Conservation (phyloP, 2,113 vertebrate species). For the Myrmecophaga tridactyla region DNA sequence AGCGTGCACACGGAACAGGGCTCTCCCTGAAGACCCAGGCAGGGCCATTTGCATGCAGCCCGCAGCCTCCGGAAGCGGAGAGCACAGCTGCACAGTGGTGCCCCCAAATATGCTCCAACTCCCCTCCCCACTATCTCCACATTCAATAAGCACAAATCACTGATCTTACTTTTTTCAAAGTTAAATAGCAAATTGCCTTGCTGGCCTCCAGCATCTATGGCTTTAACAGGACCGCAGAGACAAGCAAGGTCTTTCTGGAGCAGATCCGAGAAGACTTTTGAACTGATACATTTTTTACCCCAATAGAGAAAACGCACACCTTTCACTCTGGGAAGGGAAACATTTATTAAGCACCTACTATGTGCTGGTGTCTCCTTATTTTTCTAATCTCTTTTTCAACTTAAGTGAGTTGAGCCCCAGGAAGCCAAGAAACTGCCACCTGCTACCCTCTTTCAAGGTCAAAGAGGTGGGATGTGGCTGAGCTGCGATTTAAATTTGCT, state of each 20-base stretch:
- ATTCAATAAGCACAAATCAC: constrained; percentile 78
- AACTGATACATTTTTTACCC: neutral
- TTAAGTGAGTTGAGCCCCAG: neutral
- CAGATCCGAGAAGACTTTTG: neutral
- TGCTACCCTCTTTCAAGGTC: too few species aligned
- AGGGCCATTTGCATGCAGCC: constrained; percentile 75
- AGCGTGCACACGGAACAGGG: constrained; percentile 49
- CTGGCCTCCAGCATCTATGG: constrained; percentile 56
- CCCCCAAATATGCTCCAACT: constrained; percentile 59
- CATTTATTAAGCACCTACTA: neutral
- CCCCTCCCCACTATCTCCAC: constrained; percentile 46
- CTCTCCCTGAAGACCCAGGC: constrained; percentile 77
- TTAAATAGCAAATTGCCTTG: constrained; percentile 70
- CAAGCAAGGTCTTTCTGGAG: constrained; percentile 46
- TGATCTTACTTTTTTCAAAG: constrained; percentile 44
- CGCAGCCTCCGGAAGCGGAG: constrained; percentile 62
- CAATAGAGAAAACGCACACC: neutral
- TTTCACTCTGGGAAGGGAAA: neutral
- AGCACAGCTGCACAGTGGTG: neutral
- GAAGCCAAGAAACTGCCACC: neutral
- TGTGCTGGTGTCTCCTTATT: neutral
- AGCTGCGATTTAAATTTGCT: neutral
- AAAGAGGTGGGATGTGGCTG: fast-evolving
- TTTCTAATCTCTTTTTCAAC: neutral
- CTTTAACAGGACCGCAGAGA: constrained; percentile 42